A percentile compares a stretch with the other conserved stretches of the same genome.
Evolutionary conservation across 2,888 invertebrate species (phyloP).

Genomic region (Tetropium fuscum): DNA sequence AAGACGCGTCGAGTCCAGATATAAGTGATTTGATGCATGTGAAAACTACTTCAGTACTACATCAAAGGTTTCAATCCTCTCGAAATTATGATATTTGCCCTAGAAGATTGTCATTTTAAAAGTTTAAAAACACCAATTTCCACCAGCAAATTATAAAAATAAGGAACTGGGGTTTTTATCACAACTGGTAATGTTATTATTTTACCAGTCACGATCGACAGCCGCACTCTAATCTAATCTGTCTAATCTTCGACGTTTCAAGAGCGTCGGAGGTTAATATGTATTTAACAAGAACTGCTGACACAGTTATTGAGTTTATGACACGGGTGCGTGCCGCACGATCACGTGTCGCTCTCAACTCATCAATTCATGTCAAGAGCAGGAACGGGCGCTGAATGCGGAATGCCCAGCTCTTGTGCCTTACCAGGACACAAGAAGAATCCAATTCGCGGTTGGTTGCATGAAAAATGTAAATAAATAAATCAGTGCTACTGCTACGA

Average conservation of each 20-base stretch:
- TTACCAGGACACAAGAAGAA: conserved; percentile 19
- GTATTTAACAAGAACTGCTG: conserved; percentile 27
- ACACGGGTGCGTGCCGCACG: conserved; percentile 26
- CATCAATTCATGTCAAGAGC: conserved; percentile 21
- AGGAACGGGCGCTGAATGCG: conserved; percentile 22
- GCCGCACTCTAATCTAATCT: conserved; percentile 22
- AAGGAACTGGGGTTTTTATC: conserved; percentile 1
- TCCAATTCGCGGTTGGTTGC: conserved; percentile 27
- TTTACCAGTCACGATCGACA: conserved; percentile 20
- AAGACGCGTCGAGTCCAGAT: too few species aligned
- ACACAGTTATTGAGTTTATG: conserved; percentile 23
- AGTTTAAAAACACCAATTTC: too few species aligned
- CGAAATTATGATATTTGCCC: too few species aligned
- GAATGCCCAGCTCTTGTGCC: conserved; percentile 17
- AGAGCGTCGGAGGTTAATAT: conserved; percentile 22
- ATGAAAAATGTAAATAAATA: conserved; percentile 48
- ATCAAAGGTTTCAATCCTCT: too few species aligned
- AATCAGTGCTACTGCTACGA: conserved; percentile 42
- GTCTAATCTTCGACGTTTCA: conserved; percentile 26
- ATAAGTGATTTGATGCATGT: too few species aligned
- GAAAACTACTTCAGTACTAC: too few species aligned
- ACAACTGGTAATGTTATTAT: too few species aligned
- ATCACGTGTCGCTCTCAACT: conserved; percentile 30
- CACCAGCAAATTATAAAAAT: too few species aligned
- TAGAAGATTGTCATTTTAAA: not conserved